Evolutionary conservation across 2,113 vertebrate species (phyloP), one percentile per base, ranked within the genome.

Genomic region (Struthidea cinerea): DNA sequence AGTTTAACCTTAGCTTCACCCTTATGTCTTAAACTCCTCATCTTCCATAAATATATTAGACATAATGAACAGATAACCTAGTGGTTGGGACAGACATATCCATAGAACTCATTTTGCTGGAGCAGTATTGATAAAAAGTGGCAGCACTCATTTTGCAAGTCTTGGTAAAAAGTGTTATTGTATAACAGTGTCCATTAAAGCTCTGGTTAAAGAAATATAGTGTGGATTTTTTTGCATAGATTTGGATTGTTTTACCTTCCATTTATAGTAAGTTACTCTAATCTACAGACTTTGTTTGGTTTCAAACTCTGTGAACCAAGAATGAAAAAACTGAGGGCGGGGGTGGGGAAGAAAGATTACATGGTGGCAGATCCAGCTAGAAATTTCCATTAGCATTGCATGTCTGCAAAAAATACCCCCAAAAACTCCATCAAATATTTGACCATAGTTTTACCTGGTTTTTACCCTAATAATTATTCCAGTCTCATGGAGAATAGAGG

Each of bases 341-440:
- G n/a, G n/a, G n/a, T n/a, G 23, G 10, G 12, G 2, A 0, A 17
- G 3, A 46, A 88, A 39, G 1, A 10, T 53, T 15, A 69, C 59
- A 59, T 13, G 10, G 47, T 65, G 27, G 5, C 15, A 91, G 32
- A 61, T 64, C 11, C 10, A 46, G 23, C 12, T 30, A 75, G 16
- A 90, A 70, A 74, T 74, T 84, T 84, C 35, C 8, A 23, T 5
- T 49, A 41, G 8, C 16, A 15, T 10, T 60, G 10, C 11, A 41
- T 11, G 1, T 53, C 13, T 46, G 7, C 3, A 23, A 91, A 87
- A 94, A 93, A 33, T 5, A n/a, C 5, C 6, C 8, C 3, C 3
- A 13, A 86, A 83, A 60, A 7, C 3, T 67, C 26, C 13, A 46
- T 59, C 33, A 76, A 64, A 52, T 68, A 82, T 50, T 55, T 85